A percentile compares a stretch with the other conserved stretches of the same genome.
Conservation (phyloP, 2,797 vertebrate species). For the Eutrigla gurnardus region DNA sequence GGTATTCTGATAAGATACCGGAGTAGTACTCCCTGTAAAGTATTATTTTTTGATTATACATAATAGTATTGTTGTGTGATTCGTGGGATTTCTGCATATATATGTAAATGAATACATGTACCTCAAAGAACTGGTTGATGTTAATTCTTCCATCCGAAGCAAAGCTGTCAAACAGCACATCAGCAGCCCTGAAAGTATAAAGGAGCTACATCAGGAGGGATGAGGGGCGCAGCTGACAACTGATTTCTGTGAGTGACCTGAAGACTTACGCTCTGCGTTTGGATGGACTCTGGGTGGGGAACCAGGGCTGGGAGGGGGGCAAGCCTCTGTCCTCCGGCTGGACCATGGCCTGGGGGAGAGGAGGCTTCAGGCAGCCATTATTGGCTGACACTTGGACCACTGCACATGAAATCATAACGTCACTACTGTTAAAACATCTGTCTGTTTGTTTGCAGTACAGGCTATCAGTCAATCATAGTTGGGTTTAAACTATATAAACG, state of each 20-base stretch:
- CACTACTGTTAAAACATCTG: no score
- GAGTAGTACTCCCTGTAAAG: no score
- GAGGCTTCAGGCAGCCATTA: slow-evolving; percentile 65
- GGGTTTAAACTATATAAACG: no score
- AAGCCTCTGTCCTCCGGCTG: slow-evolving; percentile 45
- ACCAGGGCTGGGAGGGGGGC: slow-evolving; percentile 57
- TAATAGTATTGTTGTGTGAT: no score
- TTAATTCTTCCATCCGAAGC: slow-evolving; percentile 70
- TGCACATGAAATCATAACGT: not conserved
- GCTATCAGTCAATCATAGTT: no score
- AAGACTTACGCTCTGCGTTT: slow-evolving; percentile 74
- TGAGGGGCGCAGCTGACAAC: not conserved
- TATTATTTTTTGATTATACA: no score
- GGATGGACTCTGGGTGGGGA: slow-evolving; percentile 55
- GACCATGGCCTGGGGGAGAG: slow-evolving; percentile 63
- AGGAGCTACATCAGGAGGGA: not conserved
- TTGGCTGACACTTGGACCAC: slow-evolving; percentile 44
- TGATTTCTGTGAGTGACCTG: not conserved
- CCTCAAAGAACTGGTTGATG: slow-evolving; percentile 79
- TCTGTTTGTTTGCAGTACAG: no score
- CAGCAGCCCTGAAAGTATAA: slow-evolving; percentile 69
- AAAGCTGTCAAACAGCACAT: slow-evolving; percentile 82
- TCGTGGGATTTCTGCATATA: no score
- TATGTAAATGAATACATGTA: slow-evolving; percentile 36
- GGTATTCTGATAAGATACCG: no score